A percentile compares a stretch with the other conserved stretches of the same genome.
phyloP scores from a whole-genome alignment of 2,888 invertebrate genomes.

The Perithous albicinctus region DNA sequence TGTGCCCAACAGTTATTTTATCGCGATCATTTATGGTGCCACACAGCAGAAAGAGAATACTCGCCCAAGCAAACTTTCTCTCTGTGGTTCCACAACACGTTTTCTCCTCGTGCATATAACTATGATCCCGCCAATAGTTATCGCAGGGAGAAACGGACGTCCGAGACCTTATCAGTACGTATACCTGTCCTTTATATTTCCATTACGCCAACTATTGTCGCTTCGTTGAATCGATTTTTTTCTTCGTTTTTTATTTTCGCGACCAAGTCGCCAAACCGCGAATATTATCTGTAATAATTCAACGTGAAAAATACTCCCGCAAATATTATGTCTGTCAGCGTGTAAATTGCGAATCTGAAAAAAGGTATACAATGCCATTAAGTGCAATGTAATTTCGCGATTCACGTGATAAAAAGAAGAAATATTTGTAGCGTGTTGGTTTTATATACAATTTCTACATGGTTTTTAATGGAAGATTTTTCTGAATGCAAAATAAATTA shows the following conservation, averaged over 20 bases:
- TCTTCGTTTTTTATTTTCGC: no score
- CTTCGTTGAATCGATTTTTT: conserved; percentile 43
- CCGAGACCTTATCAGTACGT: conserved; percentile 50
- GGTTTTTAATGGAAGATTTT: no score
- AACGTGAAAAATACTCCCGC: no score
- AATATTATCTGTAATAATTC: not conserved
- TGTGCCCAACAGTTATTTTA: conserved; percentile 64
- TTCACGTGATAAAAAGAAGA: no score
- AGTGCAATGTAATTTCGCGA: no score
- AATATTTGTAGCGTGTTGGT: no score
- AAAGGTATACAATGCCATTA: no score
- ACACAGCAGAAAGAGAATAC: conserved; percentile 17
- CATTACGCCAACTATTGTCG: conserved; percentile 33
- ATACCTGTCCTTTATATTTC: conserved; percentile 32
- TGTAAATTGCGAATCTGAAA: no score
- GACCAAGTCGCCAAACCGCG: conserved; percentile 33
- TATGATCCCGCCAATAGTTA: conserved; percentile 61
- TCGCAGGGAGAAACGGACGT: conserved; percentile 49
- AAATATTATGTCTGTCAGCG: no score
- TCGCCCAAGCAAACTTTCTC: conserved; percentile 29
- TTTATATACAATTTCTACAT: no score
- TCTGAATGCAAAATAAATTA: no score
- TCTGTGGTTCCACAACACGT: conserved; percentile 25
- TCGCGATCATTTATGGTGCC: conserved; percentile 62
- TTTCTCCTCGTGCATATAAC: conserved; percentile 42